A percentile compares a stretch with the other conserved stretches of the same genome.
Conservation (phyloP, 2,888 invertebrate genomes). For the Deilephila porcellus region DNA sequence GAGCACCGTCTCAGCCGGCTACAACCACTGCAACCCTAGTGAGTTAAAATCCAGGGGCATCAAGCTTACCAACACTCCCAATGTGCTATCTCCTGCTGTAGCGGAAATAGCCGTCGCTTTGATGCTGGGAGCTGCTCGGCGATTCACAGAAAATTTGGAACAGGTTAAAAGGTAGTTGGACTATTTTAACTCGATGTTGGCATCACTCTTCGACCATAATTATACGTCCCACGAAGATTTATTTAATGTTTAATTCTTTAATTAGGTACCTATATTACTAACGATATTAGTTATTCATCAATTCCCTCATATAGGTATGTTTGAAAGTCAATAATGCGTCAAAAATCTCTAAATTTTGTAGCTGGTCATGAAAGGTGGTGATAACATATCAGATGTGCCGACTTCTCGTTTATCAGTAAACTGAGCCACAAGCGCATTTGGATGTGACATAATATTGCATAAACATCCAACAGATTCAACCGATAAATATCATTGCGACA, state of each 20-base stretch:
- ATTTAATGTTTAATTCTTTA: no score
- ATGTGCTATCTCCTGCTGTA: conserved; percentile 90
- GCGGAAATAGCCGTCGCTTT: conserved; percentile 93
- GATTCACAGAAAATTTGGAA: conserved; percentile 90
- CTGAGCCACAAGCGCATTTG: neutral
- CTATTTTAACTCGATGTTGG: neutral
- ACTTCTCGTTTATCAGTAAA: neutral
- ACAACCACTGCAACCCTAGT: conserved; percentile 92
- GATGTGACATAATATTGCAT: neutral
- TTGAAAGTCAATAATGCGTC: no score
- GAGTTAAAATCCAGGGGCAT: conserved; percentile 91
- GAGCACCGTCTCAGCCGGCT: conserved; percentile 94
- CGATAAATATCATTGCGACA: neutral
- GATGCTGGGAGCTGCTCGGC: conserved; percentile 89
- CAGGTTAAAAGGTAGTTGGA: conserved; percentile 85
- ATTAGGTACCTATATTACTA: no score
- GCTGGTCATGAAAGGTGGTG: no score
- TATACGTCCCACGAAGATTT: no score
- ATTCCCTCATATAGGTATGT: no score
- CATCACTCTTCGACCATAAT: no score
- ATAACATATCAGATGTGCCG: no score
- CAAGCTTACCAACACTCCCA: conserved; percentile 92
- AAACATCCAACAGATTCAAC: neutral
- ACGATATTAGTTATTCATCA: no score
- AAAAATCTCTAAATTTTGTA: no score